Conservation (phyloP, 92 coral and sea anemone genomes). For the Siderastrea radians region DNA sequence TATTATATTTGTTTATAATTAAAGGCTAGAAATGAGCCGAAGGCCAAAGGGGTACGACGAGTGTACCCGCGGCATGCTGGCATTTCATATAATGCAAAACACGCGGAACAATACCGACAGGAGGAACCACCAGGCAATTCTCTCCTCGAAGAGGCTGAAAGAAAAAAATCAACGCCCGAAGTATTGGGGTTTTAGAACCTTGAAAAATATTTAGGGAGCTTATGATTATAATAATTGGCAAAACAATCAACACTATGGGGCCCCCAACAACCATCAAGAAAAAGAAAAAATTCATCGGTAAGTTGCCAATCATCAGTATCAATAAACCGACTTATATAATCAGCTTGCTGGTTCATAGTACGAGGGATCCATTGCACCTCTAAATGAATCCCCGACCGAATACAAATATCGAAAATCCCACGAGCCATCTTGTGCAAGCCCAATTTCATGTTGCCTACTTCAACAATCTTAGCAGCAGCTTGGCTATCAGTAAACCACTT, state of each 20-base stretch:
- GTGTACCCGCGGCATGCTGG: slow-evolving; percentile 27
- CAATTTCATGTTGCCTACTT: slow-evolving; percentile 67
- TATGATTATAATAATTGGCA: slow-evolving; percentile 25
- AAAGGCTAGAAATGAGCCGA: slow-evolving; percentile 56
- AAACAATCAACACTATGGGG: slow-evolving; percentile 38
- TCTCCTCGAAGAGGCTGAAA: slow-evolving; percentile 49
- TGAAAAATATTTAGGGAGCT: too few relatives aligned
- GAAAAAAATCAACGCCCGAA: background rate
- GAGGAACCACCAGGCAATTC: slow-evolving; percentile 42
- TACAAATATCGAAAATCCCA: slow-evolving; percentile 43
- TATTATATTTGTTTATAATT: slow-evolving; percentile 37
- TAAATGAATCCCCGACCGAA: slow-evolving; percentile 24
- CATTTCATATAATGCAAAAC: slow-evolving; percentile 22
- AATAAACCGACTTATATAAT: slow-evolving; percentile 55
- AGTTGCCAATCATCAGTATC: slow-evolving; percentile 65
- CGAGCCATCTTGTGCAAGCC: slow-evolving; percentile 50
- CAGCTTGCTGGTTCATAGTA: slow-evolving; percentile 36
- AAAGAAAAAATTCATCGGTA: slow-evolving; percentile 17
- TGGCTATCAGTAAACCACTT: slow-evolving; percentile 69
- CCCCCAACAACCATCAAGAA: slow-evolving; percentile 51
- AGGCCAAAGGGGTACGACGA: slow-evolving; percentile 71
- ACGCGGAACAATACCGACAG: slow-evolving; percentile 30
- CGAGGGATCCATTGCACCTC: slow-evolving; percentile 58
- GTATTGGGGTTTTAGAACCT: too few relatives aligned
- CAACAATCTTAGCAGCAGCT: slow-evolving; percentile 54